These are phyloP conservation scores for Micronisus gabar DNA, from an alignment of 2,113 vertebrate genomes.

Conservation along the genomic window DNA sequence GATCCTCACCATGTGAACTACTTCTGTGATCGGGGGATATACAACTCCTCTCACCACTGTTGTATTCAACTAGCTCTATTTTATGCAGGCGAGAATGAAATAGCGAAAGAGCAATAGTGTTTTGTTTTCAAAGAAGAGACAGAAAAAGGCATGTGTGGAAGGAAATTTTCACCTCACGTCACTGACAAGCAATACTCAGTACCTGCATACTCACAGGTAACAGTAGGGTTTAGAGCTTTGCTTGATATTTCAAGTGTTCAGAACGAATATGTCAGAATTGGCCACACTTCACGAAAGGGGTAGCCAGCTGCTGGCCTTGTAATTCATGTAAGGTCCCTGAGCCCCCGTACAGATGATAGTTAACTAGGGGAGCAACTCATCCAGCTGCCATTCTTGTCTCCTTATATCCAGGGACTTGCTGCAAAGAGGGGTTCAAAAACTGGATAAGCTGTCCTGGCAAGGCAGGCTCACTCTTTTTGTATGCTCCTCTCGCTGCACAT, in stretches of 20 bases:
- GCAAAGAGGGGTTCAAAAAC: not conserved
- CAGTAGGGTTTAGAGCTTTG: not conserved
- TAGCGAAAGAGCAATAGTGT: rapidly evolving
- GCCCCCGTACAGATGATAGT: not conserved
- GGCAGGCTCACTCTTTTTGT: not conserved
- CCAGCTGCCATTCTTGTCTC: not conserved
- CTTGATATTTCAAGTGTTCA: not conserved
- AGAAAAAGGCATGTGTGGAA: rapidly evolving
- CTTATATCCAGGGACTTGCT: not conserved
- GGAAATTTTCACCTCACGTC: rapidly evolving
- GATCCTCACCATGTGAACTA: not conserved
- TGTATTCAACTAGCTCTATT: not conserved
- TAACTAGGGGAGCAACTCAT: not conserved
- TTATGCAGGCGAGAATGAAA: not conserved
- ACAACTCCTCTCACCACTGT: not conserved
- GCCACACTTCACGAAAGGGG: not conserved
- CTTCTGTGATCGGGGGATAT: not conserved
- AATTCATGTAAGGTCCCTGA: not conserved
- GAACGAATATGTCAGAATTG: not conserved
- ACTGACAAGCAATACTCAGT: not conserved
- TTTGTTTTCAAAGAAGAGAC: not conserved
- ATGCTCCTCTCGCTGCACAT: not conserved
- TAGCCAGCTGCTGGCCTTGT: not conserved
- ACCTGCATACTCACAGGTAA: rapidly evolving
- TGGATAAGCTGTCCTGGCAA: not conserved